Percentiles rank a stretch among this genome's conserved stretches.
These are phyloP conservation scores for Hippolais icterina DNA, from an alignment of 2,113 vertebrate species.

Conservation along the genomic window DNA sequence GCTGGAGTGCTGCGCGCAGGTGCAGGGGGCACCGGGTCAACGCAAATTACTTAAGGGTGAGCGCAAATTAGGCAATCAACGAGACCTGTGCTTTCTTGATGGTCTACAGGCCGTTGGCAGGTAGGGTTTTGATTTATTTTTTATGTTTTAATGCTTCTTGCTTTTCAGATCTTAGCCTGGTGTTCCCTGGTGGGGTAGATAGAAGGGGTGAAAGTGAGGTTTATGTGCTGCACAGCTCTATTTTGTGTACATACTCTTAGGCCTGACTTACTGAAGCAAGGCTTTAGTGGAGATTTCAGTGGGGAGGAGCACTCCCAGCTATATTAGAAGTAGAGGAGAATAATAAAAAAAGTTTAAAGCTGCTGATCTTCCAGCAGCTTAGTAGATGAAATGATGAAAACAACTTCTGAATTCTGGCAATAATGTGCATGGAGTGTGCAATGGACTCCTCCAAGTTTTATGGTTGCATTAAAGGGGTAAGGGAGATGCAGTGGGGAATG, in stretches of 20 bases:
- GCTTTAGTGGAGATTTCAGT: background rate
- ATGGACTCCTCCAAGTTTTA: background rate
- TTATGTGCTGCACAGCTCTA: background rate
- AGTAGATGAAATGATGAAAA: background rate
- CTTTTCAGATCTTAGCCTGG: background rate
- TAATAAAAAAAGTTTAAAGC: background rate
- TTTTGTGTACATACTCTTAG: background rate
- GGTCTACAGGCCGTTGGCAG: fast-evolving
- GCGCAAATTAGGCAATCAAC: fast-evolving
- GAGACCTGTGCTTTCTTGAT: fast-evolving
- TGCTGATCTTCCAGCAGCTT: background rate
- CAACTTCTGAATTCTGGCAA: background rate
- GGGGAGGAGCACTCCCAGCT: background rate
- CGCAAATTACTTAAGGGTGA: fast-evolving
- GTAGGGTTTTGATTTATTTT: background rate
- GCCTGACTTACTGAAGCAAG: background rate
- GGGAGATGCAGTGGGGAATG: background rate
- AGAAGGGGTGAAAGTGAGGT: background rate
- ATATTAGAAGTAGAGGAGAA: background rate
- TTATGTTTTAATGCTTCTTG: too few species aligned
- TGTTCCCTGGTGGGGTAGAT: too few species aligned
- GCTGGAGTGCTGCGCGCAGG: fast-evolving
- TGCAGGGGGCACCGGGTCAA: fast-evolving
- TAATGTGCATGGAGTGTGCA: too few species aligned
- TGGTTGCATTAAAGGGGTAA: too few species aligned